Base-by-base conservation (phyloP, 1,140 invertebrate genomes). In the Lanistes nyassanus region DNA sequence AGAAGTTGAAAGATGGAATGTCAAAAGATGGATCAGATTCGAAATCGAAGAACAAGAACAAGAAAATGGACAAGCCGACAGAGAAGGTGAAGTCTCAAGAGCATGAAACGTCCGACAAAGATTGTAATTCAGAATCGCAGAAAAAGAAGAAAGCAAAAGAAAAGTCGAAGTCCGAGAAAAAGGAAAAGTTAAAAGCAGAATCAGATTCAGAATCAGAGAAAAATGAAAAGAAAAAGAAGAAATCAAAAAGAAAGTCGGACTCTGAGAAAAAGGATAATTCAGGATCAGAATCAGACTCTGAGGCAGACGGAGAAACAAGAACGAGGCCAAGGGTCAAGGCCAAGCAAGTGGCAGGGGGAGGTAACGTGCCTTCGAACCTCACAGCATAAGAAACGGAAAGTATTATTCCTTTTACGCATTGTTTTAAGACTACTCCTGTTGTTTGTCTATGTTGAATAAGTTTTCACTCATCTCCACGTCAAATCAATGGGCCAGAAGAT, bases 131-230 rank as follows among this genome's bases (percentile, higher is more conserved):
- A 9, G 31, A 34, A 65, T 39, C n/a, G 5, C 16, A 47, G 34
- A 36, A 36, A 21, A 29, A 37, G n/a, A n/a, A 29, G 26, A 26
- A 51, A 29, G n/a, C 9, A 51, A 39, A 51, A 29, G n/a, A 29
- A 31, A n/a, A 42, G n/a, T 23, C 19, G 11, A 3, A 51, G 37
- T n/a, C 42, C 34, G 55, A 64, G 58, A 62, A 37, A 74, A 34
- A 74, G 36, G 39, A 37, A 64, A 34, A 74, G 3, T 62, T 1
- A 74, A 26, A 74, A 51, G 55, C 29, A 71, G 69, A 56, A n/a
- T 53, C 21, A 31, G 55, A 73, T 21, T 60, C 29, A 60, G 51
- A 73, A 29, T 37, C 31, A 62, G 29, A 62, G 71, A 60, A 16
- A 62, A n/a, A 73, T 2, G 21, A 2, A 23, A 42, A 73, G 71